A percentile compares a stretch with the other conserved stretches of the same genome.
Evolutionary conservation across 1,140 invertebrate genomes (phyloP).

Genomic region (Pteromalus puparum): DNA sequence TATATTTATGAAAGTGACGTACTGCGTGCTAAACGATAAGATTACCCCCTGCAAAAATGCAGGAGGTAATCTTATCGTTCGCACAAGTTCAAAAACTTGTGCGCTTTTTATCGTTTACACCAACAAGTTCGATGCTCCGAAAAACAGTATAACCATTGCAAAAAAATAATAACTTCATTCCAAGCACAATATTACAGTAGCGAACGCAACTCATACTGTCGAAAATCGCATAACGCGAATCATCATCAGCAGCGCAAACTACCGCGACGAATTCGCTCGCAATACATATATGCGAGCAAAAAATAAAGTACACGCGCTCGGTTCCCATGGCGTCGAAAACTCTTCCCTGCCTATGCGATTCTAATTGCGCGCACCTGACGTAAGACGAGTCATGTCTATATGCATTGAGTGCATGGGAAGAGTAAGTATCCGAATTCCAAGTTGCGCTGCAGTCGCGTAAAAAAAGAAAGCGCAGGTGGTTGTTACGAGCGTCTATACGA

Average conservation of each 20-base stretch:
- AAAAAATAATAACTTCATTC: too few relatives aligned
- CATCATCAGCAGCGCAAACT: background rate
- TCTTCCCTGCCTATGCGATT: background rate
- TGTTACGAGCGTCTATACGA: background rate
- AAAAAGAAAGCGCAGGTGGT: background rate
- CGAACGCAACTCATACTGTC: too few relatives aligned
- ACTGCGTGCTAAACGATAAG: too few relatives aligned
- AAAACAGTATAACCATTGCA: too few relatives aligned
- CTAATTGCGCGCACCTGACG: constrained; percentile 16
- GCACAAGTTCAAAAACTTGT: background rate
- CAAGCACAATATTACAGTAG: too few relatives aligned
- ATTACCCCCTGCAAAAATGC: too few relatives aligned
- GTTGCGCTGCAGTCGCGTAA: background rate
- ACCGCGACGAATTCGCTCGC: background rate
- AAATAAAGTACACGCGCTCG: too few relatives aligned
- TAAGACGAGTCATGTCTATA: background rate
- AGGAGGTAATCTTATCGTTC: too few relatives aligned
- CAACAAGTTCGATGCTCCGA: too few relatives aligned
- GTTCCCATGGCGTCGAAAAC: background rate
- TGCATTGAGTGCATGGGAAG: constrained; percentile 2
- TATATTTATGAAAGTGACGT: too few relatives aligned
- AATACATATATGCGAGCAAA: background rate
- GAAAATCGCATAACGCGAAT: constrained; percentile 1
- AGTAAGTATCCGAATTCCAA: constrained; percentile 4
- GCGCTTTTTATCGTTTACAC: background rate